Evolutionary conservation across 1,140 invertebrate genomes (phyloP).

Genomic region (Halyomorpha halys): DNA sequence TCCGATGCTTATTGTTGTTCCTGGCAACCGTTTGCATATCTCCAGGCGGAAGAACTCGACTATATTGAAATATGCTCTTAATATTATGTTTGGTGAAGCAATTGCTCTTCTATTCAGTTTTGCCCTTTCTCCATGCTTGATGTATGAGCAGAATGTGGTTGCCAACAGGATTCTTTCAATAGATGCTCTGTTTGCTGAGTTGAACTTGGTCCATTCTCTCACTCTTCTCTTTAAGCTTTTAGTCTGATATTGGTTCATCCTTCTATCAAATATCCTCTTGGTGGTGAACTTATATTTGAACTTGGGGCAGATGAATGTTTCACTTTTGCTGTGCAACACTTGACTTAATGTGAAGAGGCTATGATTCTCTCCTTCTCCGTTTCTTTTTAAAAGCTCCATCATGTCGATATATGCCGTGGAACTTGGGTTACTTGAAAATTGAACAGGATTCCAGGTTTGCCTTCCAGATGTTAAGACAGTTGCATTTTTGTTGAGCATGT

Average conservation of each 20-base stretch:
- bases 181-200: not conserved
- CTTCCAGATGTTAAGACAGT: not conserved
- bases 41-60: not conserved
- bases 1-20: not conserved
- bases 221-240: not conserved
- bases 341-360: not conserved
- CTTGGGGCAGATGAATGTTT: no score
- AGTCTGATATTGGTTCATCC: no score
- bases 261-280: no score
- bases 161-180: not conserved
- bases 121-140: slow-evolving; percentile 13
- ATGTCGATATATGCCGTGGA: slow-evolving; percentile 5
- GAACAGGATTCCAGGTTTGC: slow-evolving; percentile 2
- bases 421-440: not conserved
- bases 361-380: not conserved
- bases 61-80: slow-evolving; percentile 3
- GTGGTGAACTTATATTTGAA: no score
- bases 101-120: slow-evolving; percentile 4
- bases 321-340: not conserved
- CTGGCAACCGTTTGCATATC: not conserved
- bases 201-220: not conserved
- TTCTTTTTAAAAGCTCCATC: not conserved
- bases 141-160: slow-evolving; percentile 1
- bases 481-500: slow-evolving; percentile 1
- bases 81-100: not conserved